Evolutionary conservation across 2,113 vertebrate genomes (phyloP).

Genomic region (Oryzias javanicus): DNA sequence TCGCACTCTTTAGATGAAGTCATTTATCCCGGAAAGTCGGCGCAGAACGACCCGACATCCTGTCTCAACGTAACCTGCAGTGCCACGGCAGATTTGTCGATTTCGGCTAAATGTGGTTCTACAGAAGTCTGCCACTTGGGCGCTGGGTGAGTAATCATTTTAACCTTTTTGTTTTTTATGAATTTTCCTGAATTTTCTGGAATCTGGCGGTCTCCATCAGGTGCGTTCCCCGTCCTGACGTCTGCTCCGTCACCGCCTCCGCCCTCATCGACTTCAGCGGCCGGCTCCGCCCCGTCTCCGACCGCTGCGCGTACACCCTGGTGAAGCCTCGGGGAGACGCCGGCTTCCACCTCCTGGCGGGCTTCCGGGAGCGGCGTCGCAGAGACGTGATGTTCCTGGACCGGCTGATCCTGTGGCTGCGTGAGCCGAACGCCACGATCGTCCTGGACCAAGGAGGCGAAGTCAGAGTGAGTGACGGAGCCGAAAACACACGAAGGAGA

Average conservation of each 20-base stretch:
- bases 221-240: neutral
- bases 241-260: conserved; percentile 12
- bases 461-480: conserved; percentile 6
- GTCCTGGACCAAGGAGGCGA: conserved; percentile 8
- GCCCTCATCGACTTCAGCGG: neutral
- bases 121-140: neutral
- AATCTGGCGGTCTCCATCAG: neutral
- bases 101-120: neutral
- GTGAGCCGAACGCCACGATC: neutral
- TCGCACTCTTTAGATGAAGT: neutral
- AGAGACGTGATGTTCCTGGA: conserved; percentile 10
- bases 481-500: neutral
- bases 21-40: neutral
- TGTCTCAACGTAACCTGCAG: neutral
- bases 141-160: neutral
- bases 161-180: neutral
- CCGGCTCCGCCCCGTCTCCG: neutral
- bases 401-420: neutral
- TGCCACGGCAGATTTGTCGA: neutral
- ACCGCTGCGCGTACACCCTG: conserved; percentile 10
- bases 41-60: neutral
- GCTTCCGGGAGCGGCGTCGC: conserved; percentile 2
- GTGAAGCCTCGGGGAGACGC: neutral
- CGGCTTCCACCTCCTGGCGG: neutral
- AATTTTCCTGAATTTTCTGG: neutral